Base-by-base conservation (phyloP, 2,113 vertebrate species). In the Anhinga anhinga region DNA sequence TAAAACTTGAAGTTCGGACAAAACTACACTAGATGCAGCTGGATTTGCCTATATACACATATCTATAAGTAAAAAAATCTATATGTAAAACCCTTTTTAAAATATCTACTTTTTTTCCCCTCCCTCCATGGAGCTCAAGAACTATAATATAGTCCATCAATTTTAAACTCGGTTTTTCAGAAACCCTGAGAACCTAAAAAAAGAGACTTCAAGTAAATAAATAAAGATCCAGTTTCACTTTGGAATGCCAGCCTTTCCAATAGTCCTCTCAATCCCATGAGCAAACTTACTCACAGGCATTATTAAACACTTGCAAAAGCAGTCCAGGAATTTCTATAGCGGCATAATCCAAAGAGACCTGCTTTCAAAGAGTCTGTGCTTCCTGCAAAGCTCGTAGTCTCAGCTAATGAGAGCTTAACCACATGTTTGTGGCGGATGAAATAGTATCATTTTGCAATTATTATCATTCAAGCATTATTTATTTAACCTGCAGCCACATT, bases 401-500 rank as follows among this genome's bases (percentile, higher is more conserved):
- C 32, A 8, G 82, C 95, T 96, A 97, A 97, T 91, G 91, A 97
- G 91, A 96, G 90, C 95, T 96, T 96, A 97, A 96, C 94, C 93
- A 93, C 93, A 96, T 95, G 97, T 96, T 97, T 96, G 92, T 69
- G 94, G 95, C 5, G 2, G 73, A 96, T 90, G 77, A 97, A 97
- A 97, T 93, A 85, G 89, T 95, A 92, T 97, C 95, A 95, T 94
- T 97, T 95, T 45, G 95, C 96, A 97, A 98, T 96, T 96, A 97
- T 94, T 90, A 96, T 96, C 96, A 97, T 94, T 94, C 93, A 59
- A 87, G 92, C 65, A 71, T 96, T 94, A 96, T 95, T 97, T 97
- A 97, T 97, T 98, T 97, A 97, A 97, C 96, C 95, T 95, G 59
- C 92, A 97, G 96, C 89, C 95, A 66, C 96, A 95, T 94, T 94